phyloP scores from a whole-genome alignment of 2,888 invertebrate species.

The Drosophila peninsularis region DNA sequence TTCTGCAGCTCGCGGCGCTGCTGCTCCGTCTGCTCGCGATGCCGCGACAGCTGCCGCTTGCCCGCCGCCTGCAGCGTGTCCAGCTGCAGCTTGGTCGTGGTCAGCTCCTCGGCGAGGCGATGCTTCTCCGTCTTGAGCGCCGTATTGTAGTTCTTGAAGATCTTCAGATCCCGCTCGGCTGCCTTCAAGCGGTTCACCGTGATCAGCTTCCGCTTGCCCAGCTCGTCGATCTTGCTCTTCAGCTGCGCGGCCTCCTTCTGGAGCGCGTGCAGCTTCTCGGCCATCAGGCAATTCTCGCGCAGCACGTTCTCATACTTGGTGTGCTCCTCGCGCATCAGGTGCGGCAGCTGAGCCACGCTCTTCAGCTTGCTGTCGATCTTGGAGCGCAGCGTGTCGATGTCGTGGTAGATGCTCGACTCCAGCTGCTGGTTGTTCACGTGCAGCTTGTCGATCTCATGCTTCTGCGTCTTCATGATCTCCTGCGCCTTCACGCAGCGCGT shows the following conservation, averaged over 20 bases:
- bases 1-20: slow-evolving; percentile 81
- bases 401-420: slow-evolving; percentile 79
- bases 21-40: slow-evolving; percentile 82
- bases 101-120: slow-evolving; percentile 73
- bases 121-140: slow-evolving; percentile 81
- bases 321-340: slow-evolving; percentile 79
- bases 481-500: slow-evolving; percentile 82
- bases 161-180: slow-evolving; percentile 80
- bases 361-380: slow-evolving; percentile 81
- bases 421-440: slow-evolving; percentile 78
- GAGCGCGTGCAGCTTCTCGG: slow-evolving; percentile 71
- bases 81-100: slow-evolving; percentile 72
- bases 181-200: slow-evolving; percentile 76
- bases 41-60: slow-evolving; percentile 79
- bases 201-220: slow-evolving; percentile 71
- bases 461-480: slow-evolving; percentile 83
- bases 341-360: slow-evolving; percentile 79
- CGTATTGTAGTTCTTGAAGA: slow-evolving; percentile 82
- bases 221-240: slow-evolving; percentile 80
- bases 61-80: slow-evolving; percentile 73
- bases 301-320: slow-evolving; percentile 76
- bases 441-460: slow-evolving; percentile 81
- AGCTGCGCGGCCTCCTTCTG: slow-evolving; percentile 72
- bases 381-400: slow-evolving; percentile 77
- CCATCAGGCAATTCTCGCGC: slow-evolving; percentile 77